These are phyloP conservation scores for Entomobrya multifasciata DNA, from an alignment of 2,888 invertebrate species.

Conservation along the genomic window DNA sequence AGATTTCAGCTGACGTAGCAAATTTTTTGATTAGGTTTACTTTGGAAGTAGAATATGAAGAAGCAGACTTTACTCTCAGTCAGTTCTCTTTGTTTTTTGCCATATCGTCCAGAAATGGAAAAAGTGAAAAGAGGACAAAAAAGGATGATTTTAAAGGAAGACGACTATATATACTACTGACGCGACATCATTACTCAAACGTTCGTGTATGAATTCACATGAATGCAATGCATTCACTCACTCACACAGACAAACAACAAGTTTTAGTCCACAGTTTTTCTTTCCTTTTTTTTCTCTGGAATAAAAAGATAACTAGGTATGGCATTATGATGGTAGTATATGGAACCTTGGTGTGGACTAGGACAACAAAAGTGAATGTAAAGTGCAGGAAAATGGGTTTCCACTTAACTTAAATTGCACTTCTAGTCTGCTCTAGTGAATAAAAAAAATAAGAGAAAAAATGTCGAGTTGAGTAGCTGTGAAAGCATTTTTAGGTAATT, in stretches of 20 bases:
- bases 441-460: background rate
- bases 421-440: background rate
- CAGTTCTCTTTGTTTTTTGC: constrained; percentile 2
- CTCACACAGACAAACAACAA: no score
- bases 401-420: background rate
- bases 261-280: background rate
- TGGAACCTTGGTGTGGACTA: background rate
- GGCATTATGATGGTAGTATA: no score
- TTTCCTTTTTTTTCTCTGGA: background rate
- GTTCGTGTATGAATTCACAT: no score
- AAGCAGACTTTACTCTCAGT: no score
- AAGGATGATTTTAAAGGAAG: no score
- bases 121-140: background rate
- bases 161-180: no score
- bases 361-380: constrained; percentile 20
- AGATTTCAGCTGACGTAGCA: background rate
- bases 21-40: constrained; percentile 1
- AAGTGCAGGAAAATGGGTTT: background rate
- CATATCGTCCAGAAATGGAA: background rate
- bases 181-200: no score
- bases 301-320: no score
- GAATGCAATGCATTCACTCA: no score
- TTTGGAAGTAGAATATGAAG: no score
- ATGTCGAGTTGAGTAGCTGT: constrained; percentile 1
- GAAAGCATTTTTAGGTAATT: constrained; percentile 21